Conservation (phyloP, 2,888 invertebrate genomes). For the Chirona hameri region DNA sequence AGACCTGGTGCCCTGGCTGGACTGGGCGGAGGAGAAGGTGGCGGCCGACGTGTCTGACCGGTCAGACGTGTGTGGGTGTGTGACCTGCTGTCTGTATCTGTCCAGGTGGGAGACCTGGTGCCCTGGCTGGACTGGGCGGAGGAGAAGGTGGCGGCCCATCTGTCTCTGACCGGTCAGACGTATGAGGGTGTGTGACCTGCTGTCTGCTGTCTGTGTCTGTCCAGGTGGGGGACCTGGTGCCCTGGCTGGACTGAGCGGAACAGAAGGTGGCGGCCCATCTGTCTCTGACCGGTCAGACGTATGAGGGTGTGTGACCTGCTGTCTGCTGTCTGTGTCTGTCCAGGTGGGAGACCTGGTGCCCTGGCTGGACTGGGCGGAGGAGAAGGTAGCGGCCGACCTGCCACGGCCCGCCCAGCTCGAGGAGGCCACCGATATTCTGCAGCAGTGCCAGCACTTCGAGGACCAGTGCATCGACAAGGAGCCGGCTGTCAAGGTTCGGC, state of each 20-base stretch:
- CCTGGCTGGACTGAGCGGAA: conserved; percentile 86
- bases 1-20: conserved; percentile 80
- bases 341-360: conserved; percentile 62
- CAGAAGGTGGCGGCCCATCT: conserved; percentile 66
- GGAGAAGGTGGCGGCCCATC: conserved; percentile 65
- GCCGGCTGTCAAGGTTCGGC: not conserved
- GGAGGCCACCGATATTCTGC: conserved; percentile 59
- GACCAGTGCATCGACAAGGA: not conserved
- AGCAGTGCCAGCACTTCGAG: conserved; percentile 51
- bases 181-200: too few species aligned
- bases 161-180: conserved; percentile 70
- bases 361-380: conserved; percentile 82
- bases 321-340: too few species aligned
- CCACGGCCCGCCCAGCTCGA: conserved; percentile 72
- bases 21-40: conserved; percentile 78
- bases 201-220: too few species aligned
- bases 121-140: conserved; percentile 88
- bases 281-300: too few species aligned
- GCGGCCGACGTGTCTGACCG: conserved; percentile 63
- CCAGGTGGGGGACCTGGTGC: conserved; percentile 59
- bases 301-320: too few species aligned
- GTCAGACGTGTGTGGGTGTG: too few species aligned
- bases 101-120: conserved; percentile 56
- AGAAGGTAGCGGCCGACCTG: conserved; percentile 65
- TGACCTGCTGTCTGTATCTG: too few species aligned